phyloP scores from a whole-genome alignment of 2,113 vertebrate genomes.

The Hydrolagus affinis region DNA sequence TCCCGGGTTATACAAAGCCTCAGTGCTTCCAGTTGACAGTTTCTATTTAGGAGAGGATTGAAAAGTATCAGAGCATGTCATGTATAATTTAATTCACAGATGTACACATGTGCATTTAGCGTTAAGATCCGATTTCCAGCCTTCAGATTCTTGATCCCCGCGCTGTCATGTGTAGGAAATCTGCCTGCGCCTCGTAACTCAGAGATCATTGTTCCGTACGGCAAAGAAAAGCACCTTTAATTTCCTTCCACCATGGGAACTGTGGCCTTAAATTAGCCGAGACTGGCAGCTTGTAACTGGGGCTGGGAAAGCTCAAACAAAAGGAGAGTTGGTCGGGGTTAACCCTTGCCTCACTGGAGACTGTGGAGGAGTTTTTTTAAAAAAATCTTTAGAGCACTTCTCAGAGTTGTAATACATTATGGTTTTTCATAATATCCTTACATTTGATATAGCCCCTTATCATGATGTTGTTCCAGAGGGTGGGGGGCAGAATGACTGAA shows the following conservation, averaged over 20 bases:
- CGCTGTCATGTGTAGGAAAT: constrained; percentile 24
- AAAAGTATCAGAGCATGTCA: constrained; percentile 40
- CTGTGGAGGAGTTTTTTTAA: background rate
- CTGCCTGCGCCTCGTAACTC: constrained; percentile 17
- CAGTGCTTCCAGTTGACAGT: constrained; percentile 13
- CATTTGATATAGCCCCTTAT: too few relatives aligned
- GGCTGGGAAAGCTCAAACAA: background rate
- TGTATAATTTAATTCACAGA: constrained; percentile 38
- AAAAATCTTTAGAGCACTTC: too few relatives aligned
- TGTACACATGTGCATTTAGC: constrained; percentile 34
- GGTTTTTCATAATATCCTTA: too few relatives aligned
- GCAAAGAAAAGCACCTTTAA: background rate
- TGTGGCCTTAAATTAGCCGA: constrained; percentile 21
- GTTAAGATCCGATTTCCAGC: constrained; percentile 40
- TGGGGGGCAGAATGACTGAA: too few relatives aligned
- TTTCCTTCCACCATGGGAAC: background rate
- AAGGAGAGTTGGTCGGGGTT: background rate
- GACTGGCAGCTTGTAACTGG: constrained; percentile 8
- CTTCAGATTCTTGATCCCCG: constrained; percentile 28
- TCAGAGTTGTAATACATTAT: too few relatives aligned
- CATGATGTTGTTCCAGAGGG: too few relatives aligned
- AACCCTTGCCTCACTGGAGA: background rate
- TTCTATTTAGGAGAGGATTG: constrained; percentile 37
- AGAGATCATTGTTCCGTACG: constrained; percentile 18
- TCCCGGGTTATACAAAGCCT: constrained; percentile 7